Base-by-base conservation (phyloP, 2,888 invertebrate species). In the Hanleya hanleyi region DNA sequence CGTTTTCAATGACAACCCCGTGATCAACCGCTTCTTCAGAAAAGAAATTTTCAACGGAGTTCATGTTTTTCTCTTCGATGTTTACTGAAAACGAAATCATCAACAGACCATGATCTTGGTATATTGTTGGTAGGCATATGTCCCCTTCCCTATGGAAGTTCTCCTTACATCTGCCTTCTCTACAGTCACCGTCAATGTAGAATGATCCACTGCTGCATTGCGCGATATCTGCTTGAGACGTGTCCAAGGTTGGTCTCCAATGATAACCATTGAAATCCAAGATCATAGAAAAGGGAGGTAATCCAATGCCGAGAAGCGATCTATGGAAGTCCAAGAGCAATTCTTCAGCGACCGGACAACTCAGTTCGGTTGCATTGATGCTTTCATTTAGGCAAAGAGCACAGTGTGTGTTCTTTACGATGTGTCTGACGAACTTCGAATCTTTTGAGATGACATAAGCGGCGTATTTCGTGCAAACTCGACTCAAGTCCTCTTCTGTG, bases 391-490 rank as follows among this genome's bases (percentile, higher is more conserved):
- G 15, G 9, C 57, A 57, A 22, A 4, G 18, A 2, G 57, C 57
- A 57, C 57, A 57, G 32, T 57, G 57, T 22, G 57, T 57, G 57
- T 57, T 57, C 32, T 57, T 57, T 18, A 29, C 26, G 26, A 57
- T 32, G 57, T 57, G 2, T 15, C 57, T 1, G 32, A 32, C 15
- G 1, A 3, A 18, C 3, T 15, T 12, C 4, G 32, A 57, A 26
- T 29, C 26, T 29, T 57, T 26, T 32, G 29, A 29, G 22, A 57
- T 15, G 15, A 57, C 57, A 9, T 57, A 57, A 4, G 29, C 32
- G 57, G 57, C 18, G 29, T 57, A 57, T 26, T 22, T 15, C 2
- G 22, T 15, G 9, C 57, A 57, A 22, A 15, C 22, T 18, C 12
- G 12, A 29, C 12, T 57, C 2, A 7, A 32, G n/a, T n/a, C n/a